Conservation (phyloP, 2,113 vertebrate genomes). For the Bufo bufo region DNA sequence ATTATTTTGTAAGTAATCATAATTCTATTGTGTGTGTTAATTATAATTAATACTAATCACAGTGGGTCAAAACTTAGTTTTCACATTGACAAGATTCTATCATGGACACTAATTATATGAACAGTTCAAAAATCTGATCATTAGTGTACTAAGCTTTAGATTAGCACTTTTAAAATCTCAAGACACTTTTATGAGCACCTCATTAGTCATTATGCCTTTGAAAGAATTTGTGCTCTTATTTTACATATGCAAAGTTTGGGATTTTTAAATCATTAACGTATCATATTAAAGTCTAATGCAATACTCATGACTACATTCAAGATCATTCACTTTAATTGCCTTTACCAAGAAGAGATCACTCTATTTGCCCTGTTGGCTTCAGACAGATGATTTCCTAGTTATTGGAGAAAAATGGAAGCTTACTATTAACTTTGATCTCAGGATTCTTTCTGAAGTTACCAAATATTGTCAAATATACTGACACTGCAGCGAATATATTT, state of each 20-base stretch:
- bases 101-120: constrained; percentile 31
- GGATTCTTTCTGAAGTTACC: constrained; percentile 29
- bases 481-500: constrained; percentile 7
- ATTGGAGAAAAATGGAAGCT: constrained; percentile 21
- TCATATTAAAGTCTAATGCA: constrained; percentile 32
- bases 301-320: constrained; percentile 38
- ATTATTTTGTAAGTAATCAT: background rate
- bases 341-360: constrained; percentile 34
- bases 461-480: background rate
- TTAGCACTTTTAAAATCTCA: constrained; percentile 40
- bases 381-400: constrained; percentile 20
- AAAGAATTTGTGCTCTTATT: constrained; percentile 44
- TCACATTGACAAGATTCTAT: constrained; percentile 28
- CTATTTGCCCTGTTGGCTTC: constrained; percentile 25
- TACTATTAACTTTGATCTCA: constrained; percentile 28
- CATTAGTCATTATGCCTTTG: constrained; percentile 49
- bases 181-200: constrained; percentile 38
- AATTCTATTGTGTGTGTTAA: background rate
- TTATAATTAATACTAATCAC: background rate
- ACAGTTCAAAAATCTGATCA: constrained; percentile 31
- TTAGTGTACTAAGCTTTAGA: constrained; percentile 40
- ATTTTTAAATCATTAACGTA: constrained; percentile 42
- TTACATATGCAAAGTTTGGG: constrained; percentile 39
- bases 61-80: background rate
- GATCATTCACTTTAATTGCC: constrained; percentile 46